Conservation (phyloP, 2,113 vertebrate species). For the Callipepla squamata region DNA sequence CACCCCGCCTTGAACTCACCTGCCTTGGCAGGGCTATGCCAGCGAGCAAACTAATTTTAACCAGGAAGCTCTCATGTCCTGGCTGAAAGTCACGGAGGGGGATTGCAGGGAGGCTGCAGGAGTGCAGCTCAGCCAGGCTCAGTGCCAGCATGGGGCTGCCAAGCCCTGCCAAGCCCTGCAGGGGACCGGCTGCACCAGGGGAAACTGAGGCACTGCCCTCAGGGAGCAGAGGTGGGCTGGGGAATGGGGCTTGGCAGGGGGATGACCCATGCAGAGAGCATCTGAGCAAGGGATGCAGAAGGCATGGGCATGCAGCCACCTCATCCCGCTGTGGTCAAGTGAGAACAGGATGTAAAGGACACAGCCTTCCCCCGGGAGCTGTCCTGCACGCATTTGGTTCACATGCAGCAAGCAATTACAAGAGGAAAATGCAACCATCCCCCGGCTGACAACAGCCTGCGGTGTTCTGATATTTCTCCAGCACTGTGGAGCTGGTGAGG, state of each 20-base stretch:
- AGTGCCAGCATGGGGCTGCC: rapidly evolving
- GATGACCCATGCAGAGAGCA: background rate
- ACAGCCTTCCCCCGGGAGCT: background rate
- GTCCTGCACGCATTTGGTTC: background rate
- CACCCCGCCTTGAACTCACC: background rate
- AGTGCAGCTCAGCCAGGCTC: background rate
- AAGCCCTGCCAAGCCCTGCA: background rate
- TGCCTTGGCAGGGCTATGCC: background rate
- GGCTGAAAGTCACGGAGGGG: background rate
- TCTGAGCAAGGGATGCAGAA: background rate
- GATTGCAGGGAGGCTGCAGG: background rate
- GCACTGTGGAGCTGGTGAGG: rapidly evolving
- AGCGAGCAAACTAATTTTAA: background rate
- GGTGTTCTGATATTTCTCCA: rapidly evolving
- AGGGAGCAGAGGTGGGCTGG: background rate
- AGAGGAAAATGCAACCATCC: background rate
- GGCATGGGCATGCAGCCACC: background rate
- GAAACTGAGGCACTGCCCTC: background rate
- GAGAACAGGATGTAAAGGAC: background rate
- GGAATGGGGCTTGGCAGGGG: background rate
- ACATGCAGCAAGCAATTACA: rapidly evolving
- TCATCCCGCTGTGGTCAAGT: rapidly evolving
- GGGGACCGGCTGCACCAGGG: background rate
- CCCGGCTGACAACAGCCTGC: rapidly evolving
- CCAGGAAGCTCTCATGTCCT: background rate